Percentiles rank a stretch among this genome's conserved stretches.
phyloP scores from a whole-genome alignment of 2,888 invertebrate genomes.

The Keiferia lycopersicella region DNA sequence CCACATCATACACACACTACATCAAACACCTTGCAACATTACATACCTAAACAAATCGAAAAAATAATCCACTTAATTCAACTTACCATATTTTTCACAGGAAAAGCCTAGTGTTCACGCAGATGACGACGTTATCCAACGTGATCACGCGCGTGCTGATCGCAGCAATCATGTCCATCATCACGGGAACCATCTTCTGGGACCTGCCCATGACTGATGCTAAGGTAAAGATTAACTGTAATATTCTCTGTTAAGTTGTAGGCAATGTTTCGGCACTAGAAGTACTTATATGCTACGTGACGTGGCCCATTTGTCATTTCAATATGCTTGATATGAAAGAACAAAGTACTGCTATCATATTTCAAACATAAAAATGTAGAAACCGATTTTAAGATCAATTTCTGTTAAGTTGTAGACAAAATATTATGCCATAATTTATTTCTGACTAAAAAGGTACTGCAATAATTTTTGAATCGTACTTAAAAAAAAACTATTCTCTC shows the following conservation, averaged over 20 bases:
- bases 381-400: not conserved
- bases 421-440: not conserved
- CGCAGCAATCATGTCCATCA: slow-evolving; percentile 90
- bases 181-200: slow-evolving; percentile 94
- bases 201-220: slow-evolving; percentile 90
- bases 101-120: slow-evolving; percentile 88
- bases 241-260: not conserved
- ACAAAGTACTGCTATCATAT: not conserved
- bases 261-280: not conserved
- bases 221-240: slow-evolving; percentile 62
- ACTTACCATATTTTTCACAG: slow-evolving; percentile 48
- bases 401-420: not conserved
- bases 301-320: not conserved
- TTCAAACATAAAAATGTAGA: too few species aligned
- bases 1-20: too few species aligned
- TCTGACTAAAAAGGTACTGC: too few species aligned
- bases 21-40: not conserved
- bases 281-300: too few species aligned
- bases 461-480: too few species aligned
- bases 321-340: too few species aligned
- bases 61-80: not conserved
- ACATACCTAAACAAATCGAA: not conserved
- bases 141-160: slow-evolving; percentile 90
- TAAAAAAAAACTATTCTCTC: too few species aligned
- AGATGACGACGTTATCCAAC: slow-evolving; percentile 90